Base-by-base conservation (phyloP, 1,140 invertebrate genomes). In the Amphibalanus amphitrite region DNA sequence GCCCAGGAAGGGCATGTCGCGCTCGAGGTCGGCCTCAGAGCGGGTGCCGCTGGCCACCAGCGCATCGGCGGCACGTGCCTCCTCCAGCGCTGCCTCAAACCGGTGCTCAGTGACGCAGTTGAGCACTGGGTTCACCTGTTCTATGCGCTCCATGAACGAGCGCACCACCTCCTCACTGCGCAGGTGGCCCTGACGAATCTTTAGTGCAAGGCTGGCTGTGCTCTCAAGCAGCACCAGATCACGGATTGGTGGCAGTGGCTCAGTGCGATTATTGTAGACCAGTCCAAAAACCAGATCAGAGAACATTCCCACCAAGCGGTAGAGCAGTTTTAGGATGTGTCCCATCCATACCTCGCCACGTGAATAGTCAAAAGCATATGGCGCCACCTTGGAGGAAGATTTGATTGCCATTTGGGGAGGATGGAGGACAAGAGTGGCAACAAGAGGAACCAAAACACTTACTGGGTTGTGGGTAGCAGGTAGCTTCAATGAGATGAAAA, bases 1-100 rank as follows among this genome's bases (percentile, higher is more conserved):
- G 0, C 90, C 91, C 26, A 92, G 81, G 72, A 92, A 87, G 0
- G 91, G 91, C 78, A 88, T 89, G 68, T 87, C 83, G 70, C 83
- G 79, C 0, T 83, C 83, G 65, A 92, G 78, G 59, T 73, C 71
- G 8, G 73, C 74, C 29, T 64, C 68, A 0, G 75, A 73, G 20
- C 73, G 70, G 10, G 67, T 73, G 17, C 76, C 76, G 26, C 72
- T 74, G 13, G 20, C 33, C 29, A 78, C 69, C 15, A 75, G 47
- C n/a, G 75, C 69, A 71, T 81, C 80, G 17, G 79, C 77, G 29
- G 71, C 33, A 26, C 74, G 59, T 1, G 80, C 80, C 69, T 78
- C 73, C 29, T 73, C 38, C 23, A 79, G 65, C 0, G 79, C 80
- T 15, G 73, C 75, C 28, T 70, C 69, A 71, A 77, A 80, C 25